Percentiles rank a stretch among this genome's conserved stretches.
These are phyloP conservation scores for Sitta carolinensis DNA, from an alignment of 2,797 vertebrate species.

Conservation along the genomic window DNA sequence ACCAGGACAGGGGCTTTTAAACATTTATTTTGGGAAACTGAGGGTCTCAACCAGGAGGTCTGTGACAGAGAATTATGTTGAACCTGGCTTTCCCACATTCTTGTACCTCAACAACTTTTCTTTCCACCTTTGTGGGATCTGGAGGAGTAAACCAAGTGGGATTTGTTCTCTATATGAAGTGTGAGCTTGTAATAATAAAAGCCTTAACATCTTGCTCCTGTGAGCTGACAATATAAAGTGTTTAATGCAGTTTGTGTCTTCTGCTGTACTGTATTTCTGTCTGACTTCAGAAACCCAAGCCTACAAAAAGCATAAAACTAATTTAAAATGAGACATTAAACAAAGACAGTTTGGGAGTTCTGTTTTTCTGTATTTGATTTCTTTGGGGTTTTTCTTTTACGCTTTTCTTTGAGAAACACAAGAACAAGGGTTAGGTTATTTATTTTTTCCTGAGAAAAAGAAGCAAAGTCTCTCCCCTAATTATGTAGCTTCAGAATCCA, in stretches of 20 bases:
- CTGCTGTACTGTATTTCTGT: background rate
- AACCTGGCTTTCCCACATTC: background rate
- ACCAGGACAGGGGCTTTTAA: background rate
- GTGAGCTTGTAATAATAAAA: background rate
- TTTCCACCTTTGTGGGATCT: background rate
- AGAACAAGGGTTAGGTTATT: background rate
- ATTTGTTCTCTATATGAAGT: background rate
- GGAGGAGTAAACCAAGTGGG: background rate
- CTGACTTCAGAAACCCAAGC: conserved; percentile 9
- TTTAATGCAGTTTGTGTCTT: background rate
- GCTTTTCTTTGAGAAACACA: background rate
- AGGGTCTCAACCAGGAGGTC: background rate
- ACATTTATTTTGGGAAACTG: background rate
- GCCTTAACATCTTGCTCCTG: background rate
- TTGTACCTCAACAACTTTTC: background rate
- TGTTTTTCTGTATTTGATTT: background rate
- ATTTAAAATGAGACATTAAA: conserved; percentile 12
- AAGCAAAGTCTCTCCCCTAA: background rate
- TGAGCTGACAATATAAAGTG: background rate
- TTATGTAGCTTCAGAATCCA: conserved; percentile 9
- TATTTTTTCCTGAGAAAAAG: background rate
- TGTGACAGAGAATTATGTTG: background rate
- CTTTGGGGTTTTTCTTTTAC: background rate
- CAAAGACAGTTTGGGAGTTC: background rate
- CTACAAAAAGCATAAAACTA: background rate